Conservation (phyloP, 2,888 invertebrate species). For the Drosophila merina region DNA sequence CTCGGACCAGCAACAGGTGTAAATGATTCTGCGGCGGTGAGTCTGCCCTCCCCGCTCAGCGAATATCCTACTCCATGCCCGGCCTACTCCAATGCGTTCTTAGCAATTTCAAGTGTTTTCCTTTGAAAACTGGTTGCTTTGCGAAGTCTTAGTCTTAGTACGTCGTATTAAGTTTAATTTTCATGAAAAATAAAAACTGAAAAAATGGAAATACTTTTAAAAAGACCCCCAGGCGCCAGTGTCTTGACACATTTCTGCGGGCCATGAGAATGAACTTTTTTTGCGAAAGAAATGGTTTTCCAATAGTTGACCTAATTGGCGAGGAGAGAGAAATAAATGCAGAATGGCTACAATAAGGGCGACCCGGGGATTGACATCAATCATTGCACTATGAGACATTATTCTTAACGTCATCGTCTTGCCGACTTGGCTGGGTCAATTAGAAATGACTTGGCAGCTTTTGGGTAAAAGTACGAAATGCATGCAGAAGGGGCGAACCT, state of each 20-base stretch:
- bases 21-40: conserved; percentile 57
- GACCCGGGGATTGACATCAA: conserved; percentile 65
- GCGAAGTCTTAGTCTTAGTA: conserved; percentile 40
- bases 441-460: conserved; percentile 74
- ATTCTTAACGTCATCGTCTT: conserved; percentile 45
- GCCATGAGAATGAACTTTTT: conserved; percentile 51
- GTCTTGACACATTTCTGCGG: conserved; percentile 72
- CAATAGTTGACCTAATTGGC: conserved; percentile 71
- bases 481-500: conserved; percentile 33
- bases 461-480: conserved; percentile 58
- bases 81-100: conserved; percentile 53
- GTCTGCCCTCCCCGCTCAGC: conserved; percentile 20
- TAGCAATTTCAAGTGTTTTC: conserved; percentile 45
- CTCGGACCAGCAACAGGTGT: conserved; percentile 61
- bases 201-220: conserved; percentile 37
- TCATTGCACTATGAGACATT: conserved; percentile 64
- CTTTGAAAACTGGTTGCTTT: conserved; percentile 62
- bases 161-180: conserved; percentile 68
- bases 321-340: conserved; percentile 14
- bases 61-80: conserved; percentile 3
- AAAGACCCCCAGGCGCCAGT: conserved; percentile 54
- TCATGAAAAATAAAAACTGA: conserved; percentile 53
- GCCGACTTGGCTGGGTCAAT: conserved; percentile 64
- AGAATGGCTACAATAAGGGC: conserved; percentile 55
- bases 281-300: conserved; percentile 31